These are phyloP conservation scores for Anomalospiza imberbis DNA, from an alignment of 2,797 vertebrate genomes.

Conservation along the genomic window DNA sequence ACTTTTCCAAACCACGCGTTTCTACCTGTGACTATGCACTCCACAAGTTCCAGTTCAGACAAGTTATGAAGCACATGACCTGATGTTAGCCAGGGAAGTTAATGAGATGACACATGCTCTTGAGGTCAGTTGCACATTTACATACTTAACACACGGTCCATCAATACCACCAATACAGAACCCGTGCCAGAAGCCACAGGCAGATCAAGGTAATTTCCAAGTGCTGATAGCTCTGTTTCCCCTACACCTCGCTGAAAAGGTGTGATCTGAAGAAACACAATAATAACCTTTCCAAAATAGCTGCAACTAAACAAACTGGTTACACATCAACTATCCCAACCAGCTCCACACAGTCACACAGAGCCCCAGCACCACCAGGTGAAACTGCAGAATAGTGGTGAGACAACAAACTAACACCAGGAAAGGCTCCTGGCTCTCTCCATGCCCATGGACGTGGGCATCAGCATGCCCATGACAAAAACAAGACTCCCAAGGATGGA, in stretches of 20 bases:
- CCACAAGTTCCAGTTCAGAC: background rate
- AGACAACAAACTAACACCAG: background rate
- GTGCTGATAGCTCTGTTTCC: background rate
- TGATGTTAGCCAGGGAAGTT: background rate
- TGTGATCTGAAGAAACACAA: background rate
- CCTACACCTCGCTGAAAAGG: background rate
- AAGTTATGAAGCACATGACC: background rate
- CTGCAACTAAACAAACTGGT: background rate
- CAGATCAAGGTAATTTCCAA: background rate
- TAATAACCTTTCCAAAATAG: background rate
- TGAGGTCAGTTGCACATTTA: background rate
- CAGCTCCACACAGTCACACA: accelerated
- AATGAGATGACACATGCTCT: background rate
- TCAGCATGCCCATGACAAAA: background rate
- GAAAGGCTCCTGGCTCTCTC: background rate
- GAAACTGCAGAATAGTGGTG: background rate
- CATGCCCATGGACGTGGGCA: accelerated
- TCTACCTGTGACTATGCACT: background rate
- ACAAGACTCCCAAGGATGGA: background rate
- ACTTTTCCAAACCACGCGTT: background rate
- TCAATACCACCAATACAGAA: background rate
- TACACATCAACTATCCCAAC: background rate
- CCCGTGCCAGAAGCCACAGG: background rate
- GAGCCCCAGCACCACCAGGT: background rate
- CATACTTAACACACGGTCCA: background rate